Evolutionary conservation across 1,140 invertebrate genomes (phyloP), one percentile per base, ranked within the genome.

Genomic region (Alviniconcha marisindica): DNA sequence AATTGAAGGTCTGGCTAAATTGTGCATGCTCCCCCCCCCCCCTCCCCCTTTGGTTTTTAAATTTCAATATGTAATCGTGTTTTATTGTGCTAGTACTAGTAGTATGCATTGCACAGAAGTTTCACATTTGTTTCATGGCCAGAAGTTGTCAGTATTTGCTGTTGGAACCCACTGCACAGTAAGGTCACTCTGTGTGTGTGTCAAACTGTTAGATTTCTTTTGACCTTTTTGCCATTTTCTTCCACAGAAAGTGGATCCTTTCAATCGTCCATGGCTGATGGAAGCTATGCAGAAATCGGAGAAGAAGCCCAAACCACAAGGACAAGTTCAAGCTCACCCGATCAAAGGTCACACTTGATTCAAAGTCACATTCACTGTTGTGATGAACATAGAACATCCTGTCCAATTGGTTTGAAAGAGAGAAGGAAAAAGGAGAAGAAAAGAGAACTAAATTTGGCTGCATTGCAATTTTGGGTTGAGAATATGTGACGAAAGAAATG

Each of bases 251-350:
- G 28, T 85, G 31, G 87, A 87, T 81, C 86, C 76, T 1, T 88
- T 87, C 84, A 89, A 89, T 66, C 77, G 88, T 63, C 88, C 88
- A 24, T 90, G 89, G 89, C 60, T 87, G 56, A 82, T 86, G 60
- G 85, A 87, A 21, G 76, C 83, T 21, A 76, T 87, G 81, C 86
- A 84, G 76, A 88, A 87, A 48, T 80, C 74, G 18, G 24, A 28
- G 42, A 79, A 63, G 56, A 48, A 84, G 86, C 33, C 66, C 73
- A 73, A 82, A 71, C 36, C 42, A n/a, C 48, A 86, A 85, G 84
- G 81, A 56, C 78, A 63, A 14, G 81, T 84, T 10, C 78, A 85
- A 76, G 73, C 79, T n/a, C 77, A 60, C 4, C 78, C 84, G 18
- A 82, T 87, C 21, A 84, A 83, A 87, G 86, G 86, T 87, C 60